Percentiles rank a stretch among this genome's conserved stretches.
Evolutionary conservation across 92 coral and sea anemone genomes (phyloP).

Genomic region (Zoanthus sansibaricus): DNA sequence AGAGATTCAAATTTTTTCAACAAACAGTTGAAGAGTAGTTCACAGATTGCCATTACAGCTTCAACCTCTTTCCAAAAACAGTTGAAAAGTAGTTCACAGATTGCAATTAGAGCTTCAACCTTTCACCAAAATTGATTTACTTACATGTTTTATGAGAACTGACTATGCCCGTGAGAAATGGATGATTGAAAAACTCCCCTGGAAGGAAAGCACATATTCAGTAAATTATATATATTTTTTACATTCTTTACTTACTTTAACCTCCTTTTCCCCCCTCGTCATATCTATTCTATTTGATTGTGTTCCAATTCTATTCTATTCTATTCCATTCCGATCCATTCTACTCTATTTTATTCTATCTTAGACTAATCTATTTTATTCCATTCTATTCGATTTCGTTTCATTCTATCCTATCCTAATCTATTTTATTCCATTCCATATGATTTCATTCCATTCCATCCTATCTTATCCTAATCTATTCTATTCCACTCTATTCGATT

Average conservation of each 20-base stretch:
- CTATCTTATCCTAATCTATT: no score
- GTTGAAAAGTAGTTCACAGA: background rate
- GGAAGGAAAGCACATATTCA: constrained; percentile 21
- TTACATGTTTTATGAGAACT: constrained; percentile 83
- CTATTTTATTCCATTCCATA: no score
- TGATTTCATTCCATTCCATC: no score
- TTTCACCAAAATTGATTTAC: constrained; percentile 30
- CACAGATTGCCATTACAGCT: no score
- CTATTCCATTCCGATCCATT: no score
- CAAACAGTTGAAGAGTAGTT: background rate
- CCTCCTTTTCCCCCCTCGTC: background rate
- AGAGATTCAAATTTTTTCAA: background rate
- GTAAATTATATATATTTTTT: background rate
- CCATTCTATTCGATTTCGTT: no score
- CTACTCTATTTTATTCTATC: no score
- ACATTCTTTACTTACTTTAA: background rate
- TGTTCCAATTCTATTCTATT: no score
- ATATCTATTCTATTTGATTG: background rate
- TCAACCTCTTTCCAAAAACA: no score
- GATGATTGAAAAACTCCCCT: constrained; percentile 92
- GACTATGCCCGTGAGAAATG: constrained; percentile 83
- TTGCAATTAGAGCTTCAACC: background rate
- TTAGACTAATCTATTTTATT: no score
- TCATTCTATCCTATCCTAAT: no score
- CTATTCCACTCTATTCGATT: no score